phyloP scores from a whole-genome alignment of 2,888 invertebrate species.

The Diaprepes abbreviatus region DNA sequence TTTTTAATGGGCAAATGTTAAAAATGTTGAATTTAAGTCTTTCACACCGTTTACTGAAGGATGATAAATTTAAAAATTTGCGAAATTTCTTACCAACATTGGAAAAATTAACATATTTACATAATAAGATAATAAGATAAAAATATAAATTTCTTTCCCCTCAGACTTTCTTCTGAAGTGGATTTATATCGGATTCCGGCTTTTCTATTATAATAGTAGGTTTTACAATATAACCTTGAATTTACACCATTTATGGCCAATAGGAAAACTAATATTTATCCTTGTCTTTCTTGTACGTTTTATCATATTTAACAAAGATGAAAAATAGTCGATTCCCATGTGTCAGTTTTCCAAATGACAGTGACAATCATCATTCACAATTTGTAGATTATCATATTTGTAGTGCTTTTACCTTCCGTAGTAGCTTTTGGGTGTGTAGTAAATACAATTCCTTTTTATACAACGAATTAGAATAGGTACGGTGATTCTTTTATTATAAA shows the following conservation, averaged over 20 bases:
- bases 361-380: constrained; percentile 3
- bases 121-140: too few species aligned
- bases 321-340: constrained; percentile 11
- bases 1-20: too few species aligned
- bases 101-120: too few species aligned
- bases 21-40: too few species aligned
- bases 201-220: background rate
- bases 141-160: too few species aligned
- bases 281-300: background rate
- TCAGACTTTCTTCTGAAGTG: too few species aligned
- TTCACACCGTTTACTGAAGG: too few species aligned
- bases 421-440: constrained; percentile 58
- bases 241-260: background rate
- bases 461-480: constrained; percentile 52
- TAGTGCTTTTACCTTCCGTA: constrained; percentile 5
- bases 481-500: constrained; percentile 34
- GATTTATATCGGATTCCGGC: background rate
- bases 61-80: too few species aligned
- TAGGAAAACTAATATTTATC: background rate
- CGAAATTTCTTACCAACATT: too few species aligned
- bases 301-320: background rate
- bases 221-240: background rate
- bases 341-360: constrained; percentile 21
- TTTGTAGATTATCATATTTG: background rate
- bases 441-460: constrained; percentile 50